phyloP scores from a whole-genome alignment of 2,113 vertebrate species.

The Antigone vipio region DNA sequence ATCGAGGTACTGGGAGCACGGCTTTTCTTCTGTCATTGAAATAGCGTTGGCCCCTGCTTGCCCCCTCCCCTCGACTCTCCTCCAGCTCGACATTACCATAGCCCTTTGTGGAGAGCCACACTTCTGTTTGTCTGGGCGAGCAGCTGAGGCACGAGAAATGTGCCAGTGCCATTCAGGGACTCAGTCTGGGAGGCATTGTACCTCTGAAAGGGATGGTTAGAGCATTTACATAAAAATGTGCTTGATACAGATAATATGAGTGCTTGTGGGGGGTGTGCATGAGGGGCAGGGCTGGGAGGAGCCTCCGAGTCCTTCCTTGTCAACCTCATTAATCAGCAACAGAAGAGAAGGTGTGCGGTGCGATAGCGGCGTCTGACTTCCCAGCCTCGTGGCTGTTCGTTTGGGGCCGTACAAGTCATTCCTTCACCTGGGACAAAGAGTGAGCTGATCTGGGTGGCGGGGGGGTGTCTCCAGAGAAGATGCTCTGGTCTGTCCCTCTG shows the following conservation, averaged over 20 bases:
- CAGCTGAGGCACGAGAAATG: slow-evolving; percentile 67
- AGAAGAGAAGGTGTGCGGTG: slow-evolving; percentile 19
- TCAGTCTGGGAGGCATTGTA: slow-evolving; percentile 47
- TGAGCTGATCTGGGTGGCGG: rapidly evolving
- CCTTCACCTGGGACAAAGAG: neutral
- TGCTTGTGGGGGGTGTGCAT: neutral
- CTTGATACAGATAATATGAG: slow-evolving; percentile 59
- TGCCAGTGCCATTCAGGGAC: slow-evolving; percentile 38
- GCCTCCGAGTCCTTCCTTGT: neutral
- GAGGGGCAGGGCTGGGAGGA: slow-evolving; percentile 1
- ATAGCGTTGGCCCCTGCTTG: slow-evolving; percentile 3
- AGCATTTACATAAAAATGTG: slow-evolving; percentile 69
- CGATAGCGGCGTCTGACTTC: rapidly evolving
- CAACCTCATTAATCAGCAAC: neutral
- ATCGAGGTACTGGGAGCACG: neutral
- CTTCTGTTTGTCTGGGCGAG: slow-evolving; percentile 56
- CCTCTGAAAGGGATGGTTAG: slow-evolving; percentile 57
- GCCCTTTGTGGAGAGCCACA: slow-evolving; percentile 61
- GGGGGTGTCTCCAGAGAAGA: neutral
- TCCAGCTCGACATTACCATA: slow-evolving; percentile 8
- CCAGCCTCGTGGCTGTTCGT: neutral
- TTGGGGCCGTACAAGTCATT: rapidly evolving
- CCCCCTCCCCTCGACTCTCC: neutral
- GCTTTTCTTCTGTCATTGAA: slow-evolving; percentile 44
- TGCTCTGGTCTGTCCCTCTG: neutral